Conservation (phyloP, 2,888 invertebrate species). For the Geotrupes spiniger region DNA sequence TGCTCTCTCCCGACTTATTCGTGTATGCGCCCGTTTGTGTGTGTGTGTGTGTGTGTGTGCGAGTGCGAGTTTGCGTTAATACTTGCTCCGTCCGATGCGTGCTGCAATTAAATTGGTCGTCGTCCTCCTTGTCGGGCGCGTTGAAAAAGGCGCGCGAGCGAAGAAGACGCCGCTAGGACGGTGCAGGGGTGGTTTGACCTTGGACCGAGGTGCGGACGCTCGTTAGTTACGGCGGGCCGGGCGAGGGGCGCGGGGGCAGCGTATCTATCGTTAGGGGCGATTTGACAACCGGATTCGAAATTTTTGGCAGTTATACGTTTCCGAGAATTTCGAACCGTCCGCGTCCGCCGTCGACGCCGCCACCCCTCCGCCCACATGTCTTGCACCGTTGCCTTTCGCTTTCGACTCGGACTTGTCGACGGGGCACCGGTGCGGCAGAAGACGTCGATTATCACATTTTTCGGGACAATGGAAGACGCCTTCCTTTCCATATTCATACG, state of each 20-base stretch:
- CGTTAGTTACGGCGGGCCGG: slow-evolving; percentile 28
- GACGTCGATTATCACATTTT: too few species aligned
- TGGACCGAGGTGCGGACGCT: slow-evolving; percentile 26
- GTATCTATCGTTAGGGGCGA: slow-evolving; percentile 31
- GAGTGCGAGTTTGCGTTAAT: slow-evolving; percentile 15
- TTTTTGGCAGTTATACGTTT: slow-evolving; percentile 46
- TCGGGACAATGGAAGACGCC: too few species aligned
- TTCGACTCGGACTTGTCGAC: too few species aligned
- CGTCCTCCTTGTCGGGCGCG: slow-evolving; percentile 23
- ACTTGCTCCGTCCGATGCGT: slow-evolving; percentile 28
- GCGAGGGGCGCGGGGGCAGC: slow-evolving; percentile 19
- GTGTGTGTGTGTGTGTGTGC: slow-evolving; percentile 1
- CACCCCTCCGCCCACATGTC: too few species aligned
- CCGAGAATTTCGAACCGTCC: slow-evolving; percentile 33
- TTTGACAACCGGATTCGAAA: slow-evolving; percentile 41
- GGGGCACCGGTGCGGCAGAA: too few species aligned
- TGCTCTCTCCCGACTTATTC: slow-evolving; percentile 28
- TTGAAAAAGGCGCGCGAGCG: slow-evolving; percentile 13
- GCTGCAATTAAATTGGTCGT: slow-evolving; percentile 35
- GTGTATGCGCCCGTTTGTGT: slow-evolving; percentile 11
- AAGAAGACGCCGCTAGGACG: slow-evolving; percentile 24
- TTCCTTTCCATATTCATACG: too few species aligned
- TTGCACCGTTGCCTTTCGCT: too few species aligned
- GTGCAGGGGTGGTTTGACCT: slow-evolving; percentile 47
- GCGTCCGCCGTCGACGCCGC: slow-evolving; percentile 9